Evolutionary conservation across 1,140 invertebrate genomes (phyloP), one percentile per base, ranked within the genome.

Genomic region (Xylocopa sonorina): DNA sequence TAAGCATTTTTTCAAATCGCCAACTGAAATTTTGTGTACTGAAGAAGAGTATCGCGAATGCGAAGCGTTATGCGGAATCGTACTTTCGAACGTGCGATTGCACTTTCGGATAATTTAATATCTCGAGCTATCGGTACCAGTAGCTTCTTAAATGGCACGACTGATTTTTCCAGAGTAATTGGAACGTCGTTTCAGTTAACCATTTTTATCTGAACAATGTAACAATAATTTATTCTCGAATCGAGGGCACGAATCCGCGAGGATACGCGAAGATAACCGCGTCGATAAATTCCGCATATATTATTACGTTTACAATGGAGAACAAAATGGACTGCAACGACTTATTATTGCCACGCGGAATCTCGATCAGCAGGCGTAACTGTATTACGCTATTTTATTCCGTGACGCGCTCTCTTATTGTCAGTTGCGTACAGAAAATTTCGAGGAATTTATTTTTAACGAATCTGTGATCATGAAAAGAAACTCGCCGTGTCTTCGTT

Each of bases 281-380:
- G 50, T 69, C 83, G 82, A 89, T 90, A 87, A 89, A 90, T 90
- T 88, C 75, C 76, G 88, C 83, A 89, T 88, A 89, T 85, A 88
- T 89, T 87, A 88, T 89, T 85, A 79, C 73, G 80, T 71, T 87
- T 83, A 88, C 82, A 86, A 86, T 84, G 76, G 75, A 51, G 62
- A 68, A 75, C 60, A 80, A 84, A 88, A 89, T 84, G 77, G 77
- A 72, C 80, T 71, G n/a, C n/a, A n/a, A n/a, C n/a, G n/a, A n/a
- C 38, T 38, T 80, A 88, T 87, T 84, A 88, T 84, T 82, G 84
- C 80, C 53, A 62, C 67, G 81, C 64, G 84, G 9, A 88, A 89
- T 85, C 78, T 87, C 82, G 83, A 87, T 86, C 80, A 87, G 82
- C 60, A 53, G 69, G 60, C n/a, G 43, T 12, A 7, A 24, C 24